Conservation (phyloP, 2,797 vertebrate species). For the Sebastes vulpes region DNA sequence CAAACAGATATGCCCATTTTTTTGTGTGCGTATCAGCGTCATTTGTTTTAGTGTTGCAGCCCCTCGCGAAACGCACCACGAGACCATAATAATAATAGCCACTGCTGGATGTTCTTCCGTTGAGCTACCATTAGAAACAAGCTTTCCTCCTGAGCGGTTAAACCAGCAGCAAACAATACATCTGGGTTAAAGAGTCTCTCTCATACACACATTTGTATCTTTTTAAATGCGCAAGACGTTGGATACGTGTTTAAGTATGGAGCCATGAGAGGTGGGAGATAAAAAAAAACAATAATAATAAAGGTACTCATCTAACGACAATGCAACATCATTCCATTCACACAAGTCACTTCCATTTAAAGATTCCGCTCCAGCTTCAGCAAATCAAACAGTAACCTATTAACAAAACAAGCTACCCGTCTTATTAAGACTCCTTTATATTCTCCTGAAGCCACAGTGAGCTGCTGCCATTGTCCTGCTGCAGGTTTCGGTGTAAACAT, state of each 20-base stretch:
- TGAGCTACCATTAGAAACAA: background rate
- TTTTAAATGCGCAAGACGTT: background rate
- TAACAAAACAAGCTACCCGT: background rate
- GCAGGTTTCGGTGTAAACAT: slow-evolving; percentile 32
- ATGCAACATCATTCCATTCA: background rate
- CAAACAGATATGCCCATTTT: background rate
- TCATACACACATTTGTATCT: background rate
- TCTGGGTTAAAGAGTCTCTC: background rate
- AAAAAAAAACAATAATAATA: background rate
- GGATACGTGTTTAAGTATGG: background rate
- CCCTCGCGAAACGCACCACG: background rate
- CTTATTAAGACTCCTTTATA: background rate
- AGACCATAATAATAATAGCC: background rate
- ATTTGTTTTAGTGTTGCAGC: background rate
- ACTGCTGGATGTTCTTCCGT: background rate
- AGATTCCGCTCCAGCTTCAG: background rate
- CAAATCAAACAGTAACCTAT: background rate
- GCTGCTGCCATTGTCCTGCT: slow-evolving; percentile 19
- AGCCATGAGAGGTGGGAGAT: background rate
- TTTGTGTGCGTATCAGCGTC: background rate
- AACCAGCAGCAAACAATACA: too few species aligned
- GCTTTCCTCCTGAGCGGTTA: background rate
- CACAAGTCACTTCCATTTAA: background rate
- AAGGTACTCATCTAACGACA: background rate
- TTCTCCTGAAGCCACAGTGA: background rate